Base-by-base conservation (phyloP, 2,113 vertebrate species). In the Lophura nycthemera region DNA sequence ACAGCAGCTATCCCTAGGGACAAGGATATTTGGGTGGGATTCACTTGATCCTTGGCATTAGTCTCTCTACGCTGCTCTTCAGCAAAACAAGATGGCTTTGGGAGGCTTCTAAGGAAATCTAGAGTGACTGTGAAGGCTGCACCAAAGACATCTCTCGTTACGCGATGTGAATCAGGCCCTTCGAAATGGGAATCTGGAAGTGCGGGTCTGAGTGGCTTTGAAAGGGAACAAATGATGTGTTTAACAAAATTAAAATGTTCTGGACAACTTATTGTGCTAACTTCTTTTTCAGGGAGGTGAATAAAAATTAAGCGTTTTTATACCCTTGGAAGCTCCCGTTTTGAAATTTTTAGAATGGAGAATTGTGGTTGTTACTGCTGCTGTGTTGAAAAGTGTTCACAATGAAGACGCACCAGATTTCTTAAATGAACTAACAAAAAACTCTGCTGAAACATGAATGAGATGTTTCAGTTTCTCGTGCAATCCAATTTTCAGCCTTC, bases 341-440 rank as follows among this genome's bases (percentile, higher is more conserved):
- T 90, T 92, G 83, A 86, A 69, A 78, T 74, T 83, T 88, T 30
- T 19, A 52, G 65, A 93, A 84, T 84, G 75, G 82, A 90, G 91
- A 61, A 38, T 56, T 94, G 82, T 83, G 76, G 86, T 65, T 56
- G 30, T 52, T 71, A 56, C 70, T 70, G 75, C 76, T 90, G 50
- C 52, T 69, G 61, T 88, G 86, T 64, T 96, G 95, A 90, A 81
- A 95, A 92, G 88, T 11, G 13, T 27, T 78, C n/a, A 83, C 80
- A 92, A 88, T 69, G 73, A 88, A 94, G 80, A 94, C 24, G 43
- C 57, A 88, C 8, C 52, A 76, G 50, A 75, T 75, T 78, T 93
- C 73, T 80, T 32, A 78, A 86, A 48, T 5, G 10, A 93, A 90
- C 72, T 83, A 93, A 81, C 42, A 86, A 78, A 86, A 88, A 86